Conservation (phyloP, 2,888 invertebrate species). For the Clanis bilineata region DNA sequence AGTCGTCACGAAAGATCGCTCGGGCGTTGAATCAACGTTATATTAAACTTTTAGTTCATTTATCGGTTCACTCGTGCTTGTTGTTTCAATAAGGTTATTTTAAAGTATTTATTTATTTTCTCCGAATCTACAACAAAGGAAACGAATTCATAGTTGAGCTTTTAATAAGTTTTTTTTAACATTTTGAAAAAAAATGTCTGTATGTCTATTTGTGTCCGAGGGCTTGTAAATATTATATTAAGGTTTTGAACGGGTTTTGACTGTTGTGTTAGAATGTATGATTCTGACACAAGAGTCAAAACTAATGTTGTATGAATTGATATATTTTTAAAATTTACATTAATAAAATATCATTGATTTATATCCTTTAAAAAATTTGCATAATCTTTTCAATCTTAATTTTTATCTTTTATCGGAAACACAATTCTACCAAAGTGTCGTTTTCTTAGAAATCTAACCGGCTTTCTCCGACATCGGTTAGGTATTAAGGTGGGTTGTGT, state of each 20-base stretch:
- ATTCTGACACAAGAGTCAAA: no score
- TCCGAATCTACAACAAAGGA: neutral
- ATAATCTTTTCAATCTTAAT: neutral
- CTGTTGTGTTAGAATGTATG: no score
- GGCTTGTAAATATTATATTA: no score
- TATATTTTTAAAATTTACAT: neutral
- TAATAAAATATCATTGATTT: no score
- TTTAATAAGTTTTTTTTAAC: neutral
- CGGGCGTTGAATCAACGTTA: slow-evolving; percentile 40
- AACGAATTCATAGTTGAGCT: neutral
- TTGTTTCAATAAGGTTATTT: slow-evolving; percentile 31
- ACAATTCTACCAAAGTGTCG: slow-evolving; percentile 27
- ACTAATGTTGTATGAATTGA: no score
- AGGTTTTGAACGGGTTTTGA: no score
- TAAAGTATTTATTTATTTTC: slow-evolving; percentile 10
- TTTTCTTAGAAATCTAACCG: slow-evolving; percentile 26
- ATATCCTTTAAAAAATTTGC: no score
- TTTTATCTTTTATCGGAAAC: neutral
- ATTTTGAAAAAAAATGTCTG: no score
- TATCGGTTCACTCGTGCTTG: slow-evolving; percentile 37
- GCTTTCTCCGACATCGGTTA: slow-evolving; percentile 19
- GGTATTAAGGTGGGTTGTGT: slow-evolving; percentile 36
- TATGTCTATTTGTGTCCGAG: no score
- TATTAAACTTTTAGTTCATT: slow-evolving; percentile 46
- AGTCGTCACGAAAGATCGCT: slow-evolving; percentile 43